Evolutionary conservation across 1,140 invertebrate species (phyloP).

Genomic region (Coelopa frigida): DNA sequence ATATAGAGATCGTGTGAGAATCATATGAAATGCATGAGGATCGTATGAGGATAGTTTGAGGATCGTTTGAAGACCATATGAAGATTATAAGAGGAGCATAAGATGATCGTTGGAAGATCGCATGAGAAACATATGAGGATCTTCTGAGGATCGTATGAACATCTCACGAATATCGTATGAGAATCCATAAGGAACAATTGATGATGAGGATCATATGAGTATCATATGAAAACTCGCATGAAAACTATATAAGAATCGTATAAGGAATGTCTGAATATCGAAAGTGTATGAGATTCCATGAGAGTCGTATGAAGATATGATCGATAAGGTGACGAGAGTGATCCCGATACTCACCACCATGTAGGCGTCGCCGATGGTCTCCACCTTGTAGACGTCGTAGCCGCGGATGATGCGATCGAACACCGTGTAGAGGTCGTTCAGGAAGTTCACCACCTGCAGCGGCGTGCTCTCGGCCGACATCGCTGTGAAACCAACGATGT

Average conservation of each 20-base stretch:
- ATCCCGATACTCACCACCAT: constrained; percentile 68
- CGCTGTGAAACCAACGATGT: constrained; percentile 96
- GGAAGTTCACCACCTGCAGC: constrained; percentile 87
- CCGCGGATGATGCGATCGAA: constrained; percentile 91
- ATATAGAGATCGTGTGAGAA: too few relatives aligned
- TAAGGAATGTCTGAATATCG: neutral
- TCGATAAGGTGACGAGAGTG: neutral
- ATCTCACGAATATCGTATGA: too few relatives aligned
- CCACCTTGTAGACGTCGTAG: constrained; percentile 96
- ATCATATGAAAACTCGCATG: too few relatives aligned
- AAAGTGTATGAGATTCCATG: neutral
- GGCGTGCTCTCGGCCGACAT: constrained; percentile 94
- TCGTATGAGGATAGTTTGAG: too few relatives aligned
- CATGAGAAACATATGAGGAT: too few relatives aligned
- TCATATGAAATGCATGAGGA: neutral
- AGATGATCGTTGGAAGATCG: too few relatives aligned
- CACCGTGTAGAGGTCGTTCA: constrained; percentile 91
- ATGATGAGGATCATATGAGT: too few relatives aligned
- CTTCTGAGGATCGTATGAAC: too few relatives aligned
- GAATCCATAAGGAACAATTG: too few relatives aligned
- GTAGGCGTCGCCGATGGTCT: constrained; percentile 88
- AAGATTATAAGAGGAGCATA: too few relatives aligned
- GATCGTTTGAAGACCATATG: too few relatives aligned
- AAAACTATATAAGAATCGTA: neutral
- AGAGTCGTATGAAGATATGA: too few relatives aligned